Conservation (phyloP, 2,113 vertebrate genomes). For the Microcebus griseorufus region DNA sequence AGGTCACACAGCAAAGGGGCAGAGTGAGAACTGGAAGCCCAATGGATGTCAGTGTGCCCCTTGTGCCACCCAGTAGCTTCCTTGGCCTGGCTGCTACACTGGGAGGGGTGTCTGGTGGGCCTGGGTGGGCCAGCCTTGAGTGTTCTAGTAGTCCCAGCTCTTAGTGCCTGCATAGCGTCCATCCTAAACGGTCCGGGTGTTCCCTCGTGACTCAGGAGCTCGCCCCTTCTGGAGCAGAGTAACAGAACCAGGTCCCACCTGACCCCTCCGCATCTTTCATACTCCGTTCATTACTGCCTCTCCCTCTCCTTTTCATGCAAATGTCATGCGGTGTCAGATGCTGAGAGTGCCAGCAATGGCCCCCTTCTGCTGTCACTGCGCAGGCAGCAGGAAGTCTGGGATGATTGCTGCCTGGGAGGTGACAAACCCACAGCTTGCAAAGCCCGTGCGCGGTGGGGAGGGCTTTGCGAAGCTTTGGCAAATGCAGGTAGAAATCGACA, state of each 20-base stretch:
- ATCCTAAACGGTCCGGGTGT: not conserved
- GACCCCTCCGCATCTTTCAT: not conserved
- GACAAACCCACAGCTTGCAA: no score
- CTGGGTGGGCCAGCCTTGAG: not conserved
- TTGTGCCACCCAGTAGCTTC: not conserved
- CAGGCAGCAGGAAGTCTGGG: no score
- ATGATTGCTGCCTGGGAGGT: no score
- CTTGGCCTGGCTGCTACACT: not conserved
- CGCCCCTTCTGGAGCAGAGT: not conserved
- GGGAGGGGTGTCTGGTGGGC: not conserved
- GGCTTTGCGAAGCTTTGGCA: not conserved
- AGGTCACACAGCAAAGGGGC: not conserved
- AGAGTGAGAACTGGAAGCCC: not conserved
- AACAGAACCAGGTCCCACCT: not conserved
- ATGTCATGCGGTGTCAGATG: not conserved
- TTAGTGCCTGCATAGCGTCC: not conserved
- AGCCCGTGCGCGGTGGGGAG: no score
- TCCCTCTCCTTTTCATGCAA: not conserved
- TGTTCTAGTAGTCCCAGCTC: no score
- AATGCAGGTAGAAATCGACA: not conserved
- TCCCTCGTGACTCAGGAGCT: not conserved
- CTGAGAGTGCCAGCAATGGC: not conserved
- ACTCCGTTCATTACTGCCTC: not conserved
- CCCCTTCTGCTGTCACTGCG: rapidly evolving
- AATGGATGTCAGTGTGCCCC: no score